A percentile compares a stretch with the other conserved stretches of the same genome.
phyloP scores from a whole-genome alignment of 2,888 invertebrate species.

The Amiota communis region DNA sequence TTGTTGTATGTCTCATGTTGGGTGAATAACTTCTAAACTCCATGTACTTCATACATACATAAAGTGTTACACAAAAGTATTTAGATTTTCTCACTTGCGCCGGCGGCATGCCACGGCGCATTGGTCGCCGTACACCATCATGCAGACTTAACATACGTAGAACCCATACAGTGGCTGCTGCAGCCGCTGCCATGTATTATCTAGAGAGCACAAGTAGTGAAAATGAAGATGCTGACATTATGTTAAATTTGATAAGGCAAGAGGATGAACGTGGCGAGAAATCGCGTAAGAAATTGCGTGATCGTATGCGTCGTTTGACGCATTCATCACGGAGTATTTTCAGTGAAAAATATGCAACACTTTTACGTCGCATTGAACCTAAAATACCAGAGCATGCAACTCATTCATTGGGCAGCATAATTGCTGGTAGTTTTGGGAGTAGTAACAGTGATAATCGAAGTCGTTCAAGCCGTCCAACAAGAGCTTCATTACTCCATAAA shows the following conservation, averaged over 20 bases:
- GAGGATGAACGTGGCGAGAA: constrained; percentile 77
- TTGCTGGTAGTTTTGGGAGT: constrained; percentile 59
- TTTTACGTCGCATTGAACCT: constrained; percentile 74
- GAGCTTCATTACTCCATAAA: constrained; percentile 45
- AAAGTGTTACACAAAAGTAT: constrained; percentile 74
- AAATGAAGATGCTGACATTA: constrained; percentile 69
- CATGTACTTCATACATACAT: constrained; percentile 29
- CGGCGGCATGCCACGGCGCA: constrained; percentile 59
- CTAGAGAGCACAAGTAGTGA: constrained; percentile 56
- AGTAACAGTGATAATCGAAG: constrained; percentile 58
- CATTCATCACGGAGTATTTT: constrained; percentile 78
- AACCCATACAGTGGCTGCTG: constrained; percentile 49
- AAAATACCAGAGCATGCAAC: constrained; percentile 71
- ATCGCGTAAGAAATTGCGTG: constrained; percentile 73
- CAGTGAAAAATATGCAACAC: constrained; percentile 77
- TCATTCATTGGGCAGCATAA: constrained; percentile 75
- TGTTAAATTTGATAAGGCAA: constrained; percentile 74
- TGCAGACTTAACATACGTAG: constrained; percentile 55
- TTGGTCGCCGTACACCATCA: constrained; percentile 47
- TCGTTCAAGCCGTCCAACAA: constrained; percentile 42
- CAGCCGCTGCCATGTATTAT: constrained; percentile 56
- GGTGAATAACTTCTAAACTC: constrained; percentile 45
- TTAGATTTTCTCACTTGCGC: constrained; percentile 77
- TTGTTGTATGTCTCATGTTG: constrained; percentile 34
- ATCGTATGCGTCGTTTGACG: constrained; percentile 79